Evolutionary conservation across 2,888 invertebrate species (phyloP).

Genomic region (Cantharis rustica): DNA sequence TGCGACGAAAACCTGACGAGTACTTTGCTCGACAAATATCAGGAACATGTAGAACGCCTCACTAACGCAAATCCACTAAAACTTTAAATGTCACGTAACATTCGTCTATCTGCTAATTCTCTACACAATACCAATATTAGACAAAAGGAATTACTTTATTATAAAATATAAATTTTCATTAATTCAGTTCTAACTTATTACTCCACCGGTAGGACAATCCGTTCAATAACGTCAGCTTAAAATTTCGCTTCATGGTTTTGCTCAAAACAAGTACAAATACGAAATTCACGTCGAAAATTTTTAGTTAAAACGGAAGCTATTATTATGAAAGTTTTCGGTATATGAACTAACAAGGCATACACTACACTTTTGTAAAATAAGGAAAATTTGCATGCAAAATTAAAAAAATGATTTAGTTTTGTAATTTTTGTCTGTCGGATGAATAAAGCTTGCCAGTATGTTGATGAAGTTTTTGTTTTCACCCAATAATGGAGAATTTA

Average conservation of each 20-base stretch:
- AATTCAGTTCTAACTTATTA: neutral
- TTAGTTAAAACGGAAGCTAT: neutral
- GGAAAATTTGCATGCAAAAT: neutral
- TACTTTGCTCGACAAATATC: conserved; percentile 29
- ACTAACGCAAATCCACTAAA: conserved; percentile 16
- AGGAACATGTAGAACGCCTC: conserved; percentile 25
- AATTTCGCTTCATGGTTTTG: neutral
- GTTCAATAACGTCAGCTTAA: neutral
- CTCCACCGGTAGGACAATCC: neutral
- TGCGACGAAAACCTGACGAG: conserved; percentile 41
- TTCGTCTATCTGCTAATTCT: neutral
- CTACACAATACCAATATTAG: neutral
- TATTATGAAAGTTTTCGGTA: neutral
- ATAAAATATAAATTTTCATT: neutral
- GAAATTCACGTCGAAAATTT: too few species aligned
- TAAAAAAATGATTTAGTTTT: neutral
- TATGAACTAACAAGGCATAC: neutral
- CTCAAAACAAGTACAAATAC: neutral
- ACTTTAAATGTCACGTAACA: conserved; percentile 4
- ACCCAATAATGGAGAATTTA: neutral
- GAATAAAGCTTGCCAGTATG: neutral
- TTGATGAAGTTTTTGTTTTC: neutral
- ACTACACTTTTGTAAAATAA: neutral
- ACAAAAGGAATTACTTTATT: neutral
- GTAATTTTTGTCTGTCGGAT: neutral